These are phyloP conservation scores for Danaus plexippus DNA, from an alignment of 1,140 invertebrate genomes.

Conservation along the genomic window DNA sequence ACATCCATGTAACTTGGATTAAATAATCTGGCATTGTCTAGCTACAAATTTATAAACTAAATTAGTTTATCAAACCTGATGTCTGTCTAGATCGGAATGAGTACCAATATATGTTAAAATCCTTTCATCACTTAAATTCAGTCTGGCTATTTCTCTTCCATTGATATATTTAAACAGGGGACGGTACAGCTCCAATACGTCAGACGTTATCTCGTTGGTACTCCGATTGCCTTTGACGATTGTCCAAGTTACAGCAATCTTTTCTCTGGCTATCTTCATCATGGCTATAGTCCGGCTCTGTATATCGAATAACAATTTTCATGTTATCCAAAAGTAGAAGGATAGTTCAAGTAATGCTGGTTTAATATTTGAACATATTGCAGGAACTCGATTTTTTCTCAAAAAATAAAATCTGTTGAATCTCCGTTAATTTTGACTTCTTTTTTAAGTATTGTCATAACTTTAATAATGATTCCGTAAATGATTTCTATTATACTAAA, in stretches of 20 bases:
- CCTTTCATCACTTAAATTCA: constrained; percentile 42
- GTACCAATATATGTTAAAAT: constrained; percentile 55
- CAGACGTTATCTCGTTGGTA: constrained; percentile 22
- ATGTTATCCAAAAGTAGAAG: no score
- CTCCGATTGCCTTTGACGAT: constrained; percentile 32
- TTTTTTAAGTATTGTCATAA: no score
- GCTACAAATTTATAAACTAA: background rate
- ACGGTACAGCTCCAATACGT: constrained; percentile 40
- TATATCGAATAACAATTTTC: no score
- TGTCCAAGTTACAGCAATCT: constrained; percentile 45
- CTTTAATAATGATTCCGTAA: no score
- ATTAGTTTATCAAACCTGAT: constrained; percentile 35
- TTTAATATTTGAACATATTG: no score
- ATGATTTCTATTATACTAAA: no score
- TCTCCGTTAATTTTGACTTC: no score
- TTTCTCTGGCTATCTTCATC: constrained; percentile 52
- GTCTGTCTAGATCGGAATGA: constrained; percentile 48
- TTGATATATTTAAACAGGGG: constrained; percentile 55
- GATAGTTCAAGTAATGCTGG: no score
- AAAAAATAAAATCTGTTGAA: no score
- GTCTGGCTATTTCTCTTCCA: constrained; percentile 46
- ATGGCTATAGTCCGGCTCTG: constrained; percentile 56
- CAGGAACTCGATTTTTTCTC: no score
- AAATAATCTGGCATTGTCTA: no score
- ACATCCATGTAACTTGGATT: background rate